A percentile compares a stretch with the other conserved stretches of the same genome.
Evolutionary conservation across 2,888 invertebrate genomes (phyloP).

Genomic region (Clivina fossor): DNA sequence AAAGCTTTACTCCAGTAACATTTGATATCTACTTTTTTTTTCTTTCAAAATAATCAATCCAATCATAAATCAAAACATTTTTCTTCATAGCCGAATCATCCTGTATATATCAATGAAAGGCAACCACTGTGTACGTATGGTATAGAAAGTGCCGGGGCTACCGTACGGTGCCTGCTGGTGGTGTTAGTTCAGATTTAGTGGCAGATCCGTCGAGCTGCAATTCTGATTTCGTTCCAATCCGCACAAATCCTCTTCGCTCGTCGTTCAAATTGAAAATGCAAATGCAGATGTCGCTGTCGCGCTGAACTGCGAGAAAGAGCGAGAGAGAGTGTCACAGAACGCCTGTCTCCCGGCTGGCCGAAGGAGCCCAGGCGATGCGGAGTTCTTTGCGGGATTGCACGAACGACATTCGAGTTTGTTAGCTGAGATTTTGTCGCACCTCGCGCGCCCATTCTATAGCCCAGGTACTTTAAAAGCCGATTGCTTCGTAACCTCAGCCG

Average conservation of each 20-base stretch:
- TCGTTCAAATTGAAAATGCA: slow-evolving; percentile 29
- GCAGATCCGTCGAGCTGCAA: slow-evolving; percentile 17
- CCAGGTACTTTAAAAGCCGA: too few relatives aligned
- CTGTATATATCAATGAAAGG: neutral
- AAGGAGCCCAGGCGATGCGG: neutral
- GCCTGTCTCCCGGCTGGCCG: neutral
- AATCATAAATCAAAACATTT: too few relatives aligned
- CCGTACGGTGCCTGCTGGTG: slow-evolving; percentile 1
- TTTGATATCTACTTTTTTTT: too few relatives aligned
- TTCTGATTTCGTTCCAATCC: slow-evolving; percentile 29
- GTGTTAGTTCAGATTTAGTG: slow-evolving; percentile 24
- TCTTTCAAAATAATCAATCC: too few relatives aligned
- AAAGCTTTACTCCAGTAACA: too few relatives aligned
- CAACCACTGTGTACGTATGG: too few relatives aligned
- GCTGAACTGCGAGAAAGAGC: too few relatives aligned
- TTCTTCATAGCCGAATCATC: too few relatives aligned
- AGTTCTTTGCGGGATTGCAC: neutral
- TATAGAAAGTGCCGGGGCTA: too few relatives aligned
- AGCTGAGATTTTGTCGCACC: slow-evolving; percentile 6
- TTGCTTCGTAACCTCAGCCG: too few relatives aligned
- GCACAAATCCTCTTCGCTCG: slow-evolving; percentile 26
- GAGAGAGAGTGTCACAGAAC: neutral
- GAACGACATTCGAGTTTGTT: slow-evolving; percentile 2
- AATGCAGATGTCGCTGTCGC: slow-evolving; percentile 8
- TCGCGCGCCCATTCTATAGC: too few relatives aligned